A percentile compares a stretch with the other conserved stretches of the same genome.
These are phyloP conservation scores for Gyrodactylus salaris DNA, from an alignment of 1,140 invertebrate species.

Conservation along the genomic window DNA sequence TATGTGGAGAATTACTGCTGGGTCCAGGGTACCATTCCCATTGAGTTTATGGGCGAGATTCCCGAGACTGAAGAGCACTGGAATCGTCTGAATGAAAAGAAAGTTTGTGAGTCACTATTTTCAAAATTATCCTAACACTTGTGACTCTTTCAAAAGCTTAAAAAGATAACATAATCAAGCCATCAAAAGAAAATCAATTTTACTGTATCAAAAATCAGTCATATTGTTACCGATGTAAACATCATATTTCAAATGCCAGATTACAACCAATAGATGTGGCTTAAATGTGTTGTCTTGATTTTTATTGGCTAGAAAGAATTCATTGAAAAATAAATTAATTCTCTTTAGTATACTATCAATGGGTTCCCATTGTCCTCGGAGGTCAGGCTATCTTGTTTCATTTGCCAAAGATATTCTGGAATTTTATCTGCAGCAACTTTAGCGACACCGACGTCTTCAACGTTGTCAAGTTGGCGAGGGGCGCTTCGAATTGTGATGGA, in stretches of 20 bases:
- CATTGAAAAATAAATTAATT: no score
- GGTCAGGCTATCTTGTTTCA: constrained; percentile 9
- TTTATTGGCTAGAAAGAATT: no score
- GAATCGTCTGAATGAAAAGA: neutral
- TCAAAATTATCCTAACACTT: no score
- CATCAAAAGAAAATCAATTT: no score
- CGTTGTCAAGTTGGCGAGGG: neutral
- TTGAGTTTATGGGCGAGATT: neutral
- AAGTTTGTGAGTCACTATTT: constrained; percentile 6
- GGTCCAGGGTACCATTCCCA: constrained; percentile 6
- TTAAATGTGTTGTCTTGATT: no score
- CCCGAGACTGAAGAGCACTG: neutral
- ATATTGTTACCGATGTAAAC: no score
- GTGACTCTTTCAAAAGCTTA: no score
- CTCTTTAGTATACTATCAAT: constrained; percentile 10
- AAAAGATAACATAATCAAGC: no score
- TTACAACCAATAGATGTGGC: no score
- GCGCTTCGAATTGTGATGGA: neutral
- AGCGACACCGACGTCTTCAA: neutral
- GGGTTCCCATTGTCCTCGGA: constrained; percentile 10
- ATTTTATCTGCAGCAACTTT: neutral
- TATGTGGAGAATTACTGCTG: constrained; percentile 7
- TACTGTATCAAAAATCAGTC: no score
- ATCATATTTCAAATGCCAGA: no score
- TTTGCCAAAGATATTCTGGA: constrained; percentile 8